Conservation (phyloP, 2,113 vertebrate genomes). For the Cryptoleucopteryx plumbea region DNA sequence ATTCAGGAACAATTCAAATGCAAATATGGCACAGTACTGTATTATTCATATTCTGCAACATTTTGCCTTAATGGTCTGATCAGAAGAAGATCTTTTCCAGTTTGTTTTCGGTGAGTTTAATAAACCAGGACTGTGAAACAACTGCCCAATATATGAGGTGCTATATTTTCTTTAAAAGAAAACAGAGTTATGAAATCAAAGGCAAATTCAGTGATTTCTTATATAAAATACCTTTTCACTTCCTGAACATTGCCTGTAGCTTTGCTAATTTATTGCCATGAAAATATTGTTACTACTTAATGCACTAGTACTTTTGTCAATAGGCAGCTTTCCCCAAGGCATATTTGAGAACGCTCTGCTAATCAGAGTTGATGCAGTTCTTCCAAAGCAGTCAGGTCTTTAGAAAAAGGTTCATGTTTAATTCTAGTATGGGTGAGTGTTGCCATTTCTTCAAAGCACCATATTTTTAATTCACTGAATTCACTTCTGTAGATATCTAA, state of each 20-base stretch:
- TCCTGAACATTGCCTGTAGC: slow-evolving; percentile 45
- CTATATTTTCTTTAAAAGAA: not conserved
- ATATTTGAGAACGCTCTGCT: slow-evolving; percentile 42
- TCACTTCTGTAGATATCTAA: not conserved
- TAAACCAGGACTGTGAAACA: not conserved
- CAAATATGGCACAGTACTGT: not conserved
- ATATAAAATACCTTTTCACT: slow-evolving; percentile 55
- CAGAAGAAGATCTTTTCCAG: not conserved
- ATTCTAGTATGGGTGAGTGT: not conserved
- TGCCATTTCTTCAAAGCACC: slow-evolving; percentile 45
- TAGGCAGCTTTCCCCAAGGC: slow-evolving; percentile 64
- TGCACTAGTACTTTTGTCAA: slow-evolving; percentile 65
- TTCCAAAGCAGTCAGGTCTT: slow-evolving; percentile 51
- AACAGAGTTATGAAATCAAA: not conserved
- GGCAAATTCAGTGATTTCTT: not conserved
- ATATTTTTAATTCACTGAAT: slow-evolving; percentile 42
- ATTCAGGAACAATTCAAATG: slow-evolving; percentile 49
- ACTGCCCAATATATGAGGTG: not conserved
- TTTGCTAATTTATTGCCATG: slow-evolving; percentile 67
- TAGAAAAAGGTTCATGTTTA: slow-evolving; percentile 37
- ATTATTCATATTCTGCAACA: slow-evolving; percentile 1
- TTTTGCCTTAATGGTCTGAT: not conserved
- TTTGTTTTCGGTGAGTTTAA: not conserved
- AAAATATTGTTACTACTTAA: slow-evolving; percentile 70
- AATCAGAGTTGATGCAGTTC: slow-evolving; percentile 45